A percentile compares a stretch with the other conserved stretches of the same genome.
Conservation (phyloP, 2,797 vertebrate genomes). For the Argya squamiceps region DNA sequence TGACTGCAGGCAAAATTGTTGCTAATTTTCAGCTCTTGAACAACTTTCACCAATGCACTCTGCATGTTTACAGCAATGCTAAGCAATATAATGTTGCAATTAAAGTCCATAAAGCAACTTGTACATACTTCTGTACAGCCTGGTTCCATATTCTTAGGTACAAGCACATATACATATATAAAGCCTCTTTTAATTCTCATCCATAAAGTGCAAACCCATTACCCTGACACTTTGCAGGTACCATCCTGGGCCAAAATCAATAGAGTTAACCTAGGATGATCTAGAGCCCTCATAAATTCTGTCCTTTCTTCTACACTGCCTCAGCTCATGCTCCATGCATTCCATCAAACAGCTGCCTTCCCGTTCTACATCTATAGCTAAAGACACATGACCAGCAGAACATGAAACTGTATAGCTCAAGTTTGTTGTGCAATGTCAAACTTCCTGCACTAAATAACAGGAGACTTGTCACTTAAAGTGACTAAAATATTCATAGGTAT, state of each 20-base stretch:
- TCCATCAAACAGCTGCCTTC: background rate
- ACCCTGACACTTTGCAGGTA: background rate
- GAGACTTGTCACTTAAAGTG: background rate
- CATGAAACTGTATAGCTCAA: background rate
- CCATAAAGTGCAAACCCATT: background rate
- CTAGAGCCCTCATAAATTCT: slow-evolving; percentile 7
- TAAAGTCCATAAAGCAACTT: background rate
- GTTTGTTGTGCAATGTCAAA: background rate
- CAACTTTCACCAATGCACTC: background rate
- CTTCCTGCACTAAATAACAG: background rate
- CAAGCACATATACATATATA: background rate
- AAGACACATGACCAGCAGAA: background rate
- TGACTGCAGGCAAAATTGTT: background rate
- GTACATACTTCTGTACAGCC: background rate
- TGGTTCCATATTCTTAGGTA: background rate
- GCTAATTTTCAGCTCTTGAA: background rate
- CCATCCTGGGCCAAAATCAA: slow-evolving; percentile 25
- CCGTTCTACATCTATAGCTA: background rate
- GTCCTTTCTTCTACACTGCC: background rate
- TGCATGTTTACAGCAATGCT: background rate
- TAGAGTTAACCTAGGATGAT: slow-evolving; percentile 8
- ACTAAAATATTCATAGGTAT: background rate
- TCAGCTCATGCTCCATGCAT: background rate
- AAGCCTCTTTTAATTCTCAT: background rate
- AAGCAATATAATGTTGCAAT: background rate